Conservation (phyloP, 2,113 vertebrate species). For the Strigops habroptila region DNA sequence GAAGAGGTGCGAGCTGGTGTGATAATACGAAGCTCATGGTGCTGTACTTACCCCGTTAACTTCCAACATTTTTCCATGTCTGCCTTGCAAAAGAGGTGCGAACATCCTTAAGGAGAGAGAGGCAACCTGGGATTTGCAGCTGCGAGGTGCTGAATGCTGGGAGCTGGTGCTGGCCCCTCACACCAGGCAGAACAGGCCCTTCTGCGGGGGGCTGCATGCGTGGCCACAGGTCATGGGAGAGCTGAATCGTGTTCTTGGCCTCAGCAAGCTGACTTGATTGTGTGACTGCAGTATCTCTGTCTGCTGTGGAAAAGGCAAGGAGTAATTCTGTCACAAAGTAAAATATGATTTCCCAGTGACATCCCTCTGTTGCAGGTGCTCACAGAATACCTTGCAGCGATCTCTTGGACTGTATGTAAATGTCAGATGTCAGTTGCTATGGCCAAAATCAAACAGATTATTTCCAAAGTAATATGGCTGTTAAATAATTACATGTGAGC, state of each 20-base stretch:
- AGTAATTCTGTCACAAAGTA: background rate
- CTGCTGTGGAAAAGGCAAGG: background rate
- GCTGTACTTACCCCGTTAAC: rapidly evolving
- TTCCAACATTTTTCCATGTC: background rate
- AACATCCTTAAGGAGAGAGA: background rate
- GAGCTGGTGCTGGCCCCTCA: background rate
- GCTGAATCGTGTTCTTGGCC: background rate
- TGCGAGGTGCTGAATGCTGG: background rate
- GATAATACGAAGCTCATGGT: background rate
- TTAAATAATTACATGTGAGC: background rate
- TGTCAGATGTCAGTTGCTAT: background rate
- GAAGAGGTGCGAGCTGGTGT: background rate
- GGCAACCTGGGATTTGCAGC: rapidly evolving
- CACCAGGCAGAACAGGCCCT: background rate
- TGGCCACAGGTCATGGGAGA: rapidly evolving
- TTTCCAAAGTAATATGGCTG: background rate
- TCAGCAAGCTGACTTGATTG: background rate
- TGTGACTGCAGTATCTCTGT: background rate
- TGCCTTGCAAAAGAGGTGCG: background rate
- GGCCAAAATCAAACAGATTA: background rate
- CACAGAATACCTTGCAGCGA: background rate
- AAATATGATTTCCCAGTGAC: background rate
- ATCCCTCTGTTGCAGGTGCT: background rate
- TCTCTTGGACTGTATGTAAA: background rate
- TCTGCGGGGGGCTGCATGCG: rapidly evolving